A percentile compares a stretch with the other conserved stretches of the same genome.
These are phyloP conservation scores for Periophthalmus magnuspinnatus DNA, from an alignment of 2,797 vertebrate species.

Conservation along the genomic window DNA sequence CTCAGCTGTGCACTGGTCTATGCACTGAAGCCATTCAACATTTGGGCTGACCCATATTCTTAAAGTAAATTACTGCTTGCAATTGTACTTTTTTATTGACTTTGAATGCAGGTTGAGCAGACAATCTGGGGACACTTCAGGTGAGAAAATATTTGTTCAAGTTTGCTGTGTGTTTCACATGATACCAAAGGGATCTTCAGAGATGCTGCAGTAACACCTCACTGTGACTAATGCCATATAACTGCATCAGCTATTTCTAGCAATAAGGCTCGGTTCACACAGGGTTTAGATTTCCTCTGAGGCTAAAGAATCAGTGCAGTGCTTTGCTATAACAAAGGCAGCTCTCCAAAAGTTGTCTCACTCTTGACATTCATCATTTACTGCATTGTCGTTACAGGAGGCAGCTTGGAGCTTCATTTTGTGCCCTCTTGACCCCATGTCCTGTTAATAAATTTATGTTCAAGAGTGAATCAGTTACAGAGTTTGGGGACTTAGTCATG, in stretches of 20 bases:
- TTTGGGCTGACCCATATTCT: slow-evolving; percentile 19
- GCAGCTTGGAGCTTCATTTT: not conserved
- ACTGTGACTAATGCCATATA: slow-evolving; percentile 56
- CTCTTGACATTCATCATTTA: not conserved
- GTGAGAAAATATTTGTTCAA: slow-evolving; percentile 29
- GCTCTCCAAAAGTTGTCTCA: slow-evolving; percentile 6
- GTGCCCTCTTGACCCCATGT: not conserved
- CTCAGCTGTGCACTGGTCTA: not conserved
- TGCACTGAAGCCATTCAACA: slow-evolving; percentile 17
- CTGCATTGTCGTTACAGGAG: not conserved
- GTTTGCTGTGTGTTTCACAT: slow-evolving; percentile 24
- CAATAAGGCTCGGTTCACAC: slow-evolving; percentile 35
- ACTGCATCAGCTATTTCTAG: slow-evolving; percentile 56
- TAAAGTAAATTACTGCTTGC: not conserved
- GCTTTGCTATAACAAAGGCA: slow-evolving; percentile 6
- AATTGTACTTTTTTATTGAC: not conserved
- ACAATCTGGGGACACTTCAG: slow-evolving; percentile 17
- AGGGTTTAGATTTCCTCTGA: slow-evolving; percentile 48
- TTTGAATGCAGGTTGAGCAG: slow-evolving; percentile 4
- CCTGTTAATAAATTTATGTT: slow-evolving; percentile 51
- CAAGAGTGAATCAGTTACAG: slow-evolving; percentile 55
- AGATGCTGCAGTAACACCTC: slow-evolving; percentile 36
- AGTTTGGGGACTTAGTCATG: slow-evolving; percentile 46
- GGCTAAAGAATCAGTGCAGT: slow-evolving; percentile 17
- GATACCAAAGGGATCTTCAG: slow-evolving; percentile 14